Conservation (phyloP, 2,113 vertebrate species). For the Megaceryle torquata region DNA sequence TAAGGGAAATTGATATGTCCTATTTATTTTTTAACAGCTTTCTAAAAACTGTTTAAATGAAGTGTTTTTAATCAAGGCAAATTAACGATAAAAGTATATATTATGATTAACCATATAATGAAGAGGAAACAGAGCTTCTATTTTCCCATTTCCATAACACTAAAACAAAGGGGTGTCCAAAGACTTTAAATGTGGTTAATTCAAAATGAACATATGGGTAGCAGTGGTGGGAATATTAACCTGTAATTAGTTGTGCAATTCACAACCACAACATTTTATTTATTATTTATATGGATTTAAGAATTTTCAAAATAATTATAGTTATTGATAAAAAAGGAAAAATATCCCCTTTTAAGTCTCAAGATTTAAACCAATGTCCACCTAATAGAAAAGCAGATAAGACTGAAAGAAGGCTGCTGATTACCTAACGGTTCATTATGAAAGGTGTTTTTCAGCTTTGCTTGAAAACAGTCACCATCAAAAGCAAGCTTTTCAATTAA, state of each 20-base stretch:
- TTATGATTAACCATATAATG: not conserved
- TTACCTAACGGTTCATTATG: not conserved
- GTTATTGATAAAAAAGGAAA: not conserved
- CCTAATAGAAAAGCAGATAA: not conserved
- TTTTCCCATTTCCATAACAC: not conserved
- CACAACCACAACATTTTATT: not conserved
- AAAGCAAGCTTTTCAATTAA: not conserved
- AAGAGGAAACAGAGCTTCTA: not conserved
- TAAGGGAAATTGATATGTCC: slow-evolving; percentile 31
- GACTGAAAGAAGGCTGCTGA: not conserved
- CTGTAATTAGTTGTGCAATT: not conserved
- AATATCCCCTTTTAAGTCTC: not conserved
- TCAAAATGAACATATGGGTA: not conserved
- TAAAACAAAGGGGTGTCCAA: not conserved
- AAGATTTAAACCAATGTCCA: not conserved
- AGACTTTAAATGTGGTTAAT: not conserved
- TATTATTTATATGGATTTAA: not conserved
- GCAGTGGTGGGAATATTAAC: not conserved
- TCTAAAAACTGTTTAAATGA: not conserved
- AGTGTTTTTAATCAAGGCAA: slow-evolving; percentile 33
- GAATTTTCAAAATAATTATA: not conserved
- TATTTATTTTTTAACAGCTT: slow-evolving; percentile 36
- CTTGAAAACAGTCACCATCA: not conserved
- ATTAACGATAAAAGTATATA: not conserved
- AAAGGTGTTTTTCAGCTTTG: not conserved